phyloP scores from a whole-genome alignment of 2,797 vertebrate genomes.

The Salarias fasciatus region DNA sequence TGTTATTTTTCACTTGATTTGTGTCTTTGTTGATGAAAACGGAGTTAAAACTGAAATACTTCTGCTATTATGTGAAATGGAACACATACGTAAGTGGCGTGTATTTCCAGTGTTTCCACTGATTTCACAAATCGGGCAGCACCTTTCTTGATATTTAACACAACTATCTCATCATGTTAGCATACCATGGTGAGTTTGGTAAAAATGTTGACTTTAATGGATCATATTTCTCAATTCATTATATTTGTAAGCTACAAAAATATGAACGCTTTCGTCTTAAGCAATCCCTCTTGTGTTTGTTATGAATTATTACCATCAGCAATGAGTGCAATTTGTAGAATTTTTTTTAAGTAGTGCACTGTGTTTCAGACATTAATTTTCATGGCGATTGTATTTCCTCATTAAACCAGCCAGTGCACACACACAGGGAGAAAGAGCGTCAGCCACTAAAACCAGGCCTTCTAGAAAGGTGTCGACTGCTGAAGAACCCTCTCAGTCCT shows the following conservation, averaged over 20 bases:
- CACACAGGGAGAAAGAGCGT: conserved; percentile 9
- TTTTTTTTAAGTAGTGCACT: conserved; percentile 5
- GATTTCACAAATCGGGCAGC: too few species aligned
- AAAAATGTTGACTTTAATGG: not conserved
- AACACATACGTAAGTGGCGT: too few species aligned
- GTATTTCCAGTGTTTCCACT: too few species aligned
- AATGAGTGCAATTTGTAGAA: not conserved
- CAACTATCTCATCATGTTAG: too few species aligned
- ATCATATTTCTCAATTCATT: not conserved
- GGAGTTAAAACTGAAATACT: too few species aligned
- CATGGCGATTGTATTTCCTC: conserved; percentile 17
- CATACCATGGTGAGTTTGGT: too few species aligned
- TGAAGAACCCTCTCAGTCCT: conserved; percentile 17
- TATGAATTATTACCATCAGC: too few species aligned
- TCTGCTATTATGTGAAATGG: too few species aligned
- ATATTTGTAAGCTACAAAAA: conserved; percentile 23
- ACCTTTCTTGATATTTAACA: too few species aligned
- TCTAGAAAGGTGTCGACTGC: conserved; percentile 24
- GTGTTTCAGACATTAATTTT: conserved; percentile 24
- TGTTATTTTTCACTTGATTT: too few species aligned
- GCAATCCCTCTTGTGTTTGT: not conserved
- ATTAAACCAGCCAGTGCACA: conserved; percentile 18
- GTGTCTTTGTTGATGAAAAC: too few species aligned
- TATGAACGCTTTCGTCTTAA: conserved; percentile 12
- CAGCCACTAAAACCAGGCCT: not conserved